A percentile compares a stretch with the other conserved stretches of the same genome.
Evolutionary conservation across 2,113 vertebrate species (phyloP).

Genomic region (Rhea americana): DNA sequence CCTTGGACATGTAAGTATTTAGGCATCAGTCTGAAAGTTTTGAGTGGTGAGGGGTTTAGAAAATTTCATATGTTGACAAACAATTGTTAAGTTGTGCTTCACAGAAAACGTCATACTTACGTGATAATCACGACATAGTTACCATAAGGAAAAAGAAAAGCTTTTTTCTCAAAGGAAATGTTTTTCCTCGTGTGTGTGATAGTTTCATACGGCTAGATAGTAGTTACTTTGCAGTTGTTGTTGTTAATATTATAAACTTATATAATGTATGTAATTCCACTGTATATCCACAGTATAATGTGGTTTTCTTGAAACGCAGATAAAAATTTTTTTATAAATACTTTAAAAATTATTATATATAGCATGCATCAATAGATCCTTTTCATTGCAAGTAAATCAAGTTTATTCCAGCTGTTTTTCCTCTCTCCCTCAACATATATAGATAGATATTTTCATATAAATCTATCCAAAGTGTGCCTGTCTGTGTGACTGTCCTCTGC

Average conservation of each 20-base stretch:
- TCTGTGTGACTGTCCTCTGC: neutral
- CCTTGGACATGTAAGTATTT: neutral
- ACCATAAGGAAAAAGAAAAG: neutral
- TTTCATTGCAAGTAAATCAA: neutral
- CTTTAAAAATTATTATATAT: neutral
- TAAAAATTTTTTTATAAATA: neutral
- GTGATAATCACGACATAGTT: neutral
- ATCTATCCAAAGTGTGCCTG: neutral
- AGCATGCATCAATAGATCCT: neutral
- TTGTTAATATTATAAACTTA: neutral
- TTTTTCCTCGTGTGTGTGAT: neutral
- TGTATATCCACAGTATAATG: neutral
- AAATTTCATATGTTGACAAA: neutral
- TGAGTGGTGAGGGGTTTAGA: neutral
- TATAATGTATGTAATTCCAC: no score
- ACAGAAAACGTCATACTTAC: neutral
- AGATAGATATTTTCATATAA: neutral
- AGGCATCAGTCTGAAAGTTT: neutral
- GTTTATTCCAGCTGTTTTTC: neutral
- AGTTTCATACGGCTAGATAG: neutral
- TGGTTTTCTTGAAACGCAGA: neutral
- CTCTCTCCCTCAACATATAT: neutral
- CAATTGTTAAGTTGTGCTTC: neutral
- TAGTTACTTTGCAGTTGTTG: neutral
- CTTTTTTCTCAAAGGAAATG: neutral